A percentile compares a stretch with the other conserved stretches of the same genome.
phyloP scores from a whole-genome alignment of 1,140 invertebrate genomes.

The Gonioctena quinquepunctata region DNA sequence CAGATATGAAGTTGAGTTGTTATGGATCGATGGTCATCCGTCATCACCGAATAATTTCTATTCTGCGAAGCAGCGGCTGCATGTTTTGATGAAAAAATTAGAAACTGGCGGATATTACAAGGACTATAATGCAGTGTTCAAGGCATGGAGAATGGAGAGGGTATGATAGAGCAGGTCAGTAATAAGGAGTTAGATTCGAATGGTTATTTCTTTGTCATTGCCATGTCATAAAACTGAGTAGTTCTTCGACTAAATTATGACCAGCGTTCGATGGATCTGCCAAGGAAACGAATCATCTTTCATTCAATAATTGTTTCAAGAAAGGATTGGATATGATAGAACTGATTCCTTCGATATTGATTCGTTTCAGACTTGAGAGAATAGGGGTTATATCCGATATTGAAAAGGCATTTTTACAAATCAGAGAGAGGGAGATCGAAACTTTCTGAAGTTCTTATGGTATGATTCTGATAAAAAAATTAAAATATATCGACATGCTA shows the following conservation, averaged over 20 bases:
- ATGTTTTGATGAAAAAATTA: too few species aligned
- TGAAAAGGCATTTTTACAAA: constrained; percentile 54
- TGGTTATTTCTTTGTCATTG: constrained; percentile 34
- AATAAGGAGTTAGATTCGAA: neutral
- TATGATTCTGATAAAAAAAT: constrained; percentile 16
- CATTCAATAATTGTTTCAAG: constrained; percentile 54
- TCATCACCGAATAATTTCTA: too few species aligned
- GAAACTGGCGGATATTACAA: constrained; percentile 5
- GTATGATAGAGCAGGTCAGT: constrained; percentile 33
- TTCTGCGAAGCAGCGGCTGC: too few species aligned
- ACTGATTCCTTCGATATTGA: constrained; percentile 47
- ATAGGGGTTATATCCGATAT: constrained; percentile 55
- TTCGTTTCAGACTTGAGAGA: constrained; percentile 50
- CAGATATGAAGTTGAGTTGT: constrained; percentile 20
- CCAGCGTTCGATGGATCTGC: constrained; percentile 39
- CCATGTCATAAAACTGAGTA: constrained; percentile 26
- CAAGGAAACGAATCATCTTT: constrained; percentile 43
- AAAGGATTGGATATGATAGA: constrained; percentile 50
- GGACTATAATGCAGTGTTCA: constrained; percentile 25
- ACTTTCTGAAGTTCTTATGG: constrained; percentile 52
- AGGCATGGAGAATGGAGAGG: constrained; percentile 31
- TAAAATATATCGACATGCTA: constrained; percentile 40
- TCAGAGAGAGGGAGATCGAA: constrained; percentile 42
- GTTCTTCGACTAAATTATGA: constrained; percentile 26
- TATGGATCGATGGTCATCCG: constrained; percentile 18